A percentile compares a stretch with the other conserved stretches of the same genome.
These are phyloP conservation scores for Tapirus indicus DNA, from an alignment of 2,797 vertebrate genomes.

Conservation along the genomic window DNA sequence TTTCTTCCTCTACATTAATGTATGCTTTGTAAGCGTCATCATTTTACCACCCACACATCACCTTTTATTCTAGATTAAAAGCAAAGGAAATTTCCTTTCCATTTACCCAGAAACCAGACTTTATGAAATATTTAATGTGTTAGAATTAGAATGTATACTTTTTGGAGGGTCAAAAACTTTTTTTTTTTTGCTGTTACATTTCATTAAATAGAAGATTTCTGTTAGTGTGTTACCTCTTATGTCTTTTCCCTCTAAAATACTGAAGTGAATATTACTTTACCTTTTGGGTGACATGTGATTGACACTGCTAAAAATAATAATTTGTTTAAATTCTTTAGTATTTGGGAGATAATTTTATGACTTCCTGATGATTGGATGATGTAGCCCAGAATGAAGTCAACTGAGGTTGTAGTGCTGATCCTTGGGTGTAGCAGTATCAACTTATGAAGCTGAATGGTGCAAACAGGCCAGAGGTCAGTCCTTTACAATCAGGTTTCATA, in stretches of 20 bases:
- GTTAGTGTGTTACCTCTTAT: not conserved
- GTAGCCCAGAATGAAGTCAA: not conserved
- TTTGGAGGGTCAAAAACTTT: constrained; percentile 10
- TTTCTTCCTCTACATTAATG: constrained; percentile 81
- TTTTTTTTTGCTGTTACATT: not conserved
- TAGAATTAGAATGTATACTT: constrained; percentile 49
- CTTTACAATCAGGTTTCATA: not conserved
- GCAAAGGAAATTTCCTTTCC: constrained; percentile 82
- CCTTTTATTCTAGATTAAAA: constrained; percentile 84
- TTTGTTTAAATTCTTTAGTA: constrained; percentile 26
- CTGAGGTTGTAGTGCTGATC: not conserved
- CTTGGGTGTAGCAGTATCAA: not conserved
- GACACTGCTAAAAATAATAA: constrained; percentile 71
- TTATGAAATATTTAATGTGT: constrained; percentile 72
- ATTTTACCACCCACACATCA: constrained; percentile 82
- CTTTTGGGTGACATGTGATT: constrained; percentile 72
- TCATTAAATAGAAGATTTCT: constrained; percentile 59
- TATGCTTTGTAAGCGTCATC: constrained; percentile 78
- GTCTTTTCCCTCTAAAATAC: constrained; percentile 39
- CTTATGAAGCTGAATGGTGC: not conserved
- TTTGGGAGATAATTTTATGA: constrained; percentile 43
- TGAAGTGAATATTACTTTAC: constrained; percentile 62
- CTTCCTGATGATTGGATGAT: constrained; percentile 40
- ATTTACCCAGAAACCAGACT: constrained; percentile 47
- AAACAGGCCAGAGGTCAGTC: not conserved